phyloP scores from a whole-genome alignment of 37 sponge, comb jelly and placozoan species.

The Haliclona indistincta region DNA sequence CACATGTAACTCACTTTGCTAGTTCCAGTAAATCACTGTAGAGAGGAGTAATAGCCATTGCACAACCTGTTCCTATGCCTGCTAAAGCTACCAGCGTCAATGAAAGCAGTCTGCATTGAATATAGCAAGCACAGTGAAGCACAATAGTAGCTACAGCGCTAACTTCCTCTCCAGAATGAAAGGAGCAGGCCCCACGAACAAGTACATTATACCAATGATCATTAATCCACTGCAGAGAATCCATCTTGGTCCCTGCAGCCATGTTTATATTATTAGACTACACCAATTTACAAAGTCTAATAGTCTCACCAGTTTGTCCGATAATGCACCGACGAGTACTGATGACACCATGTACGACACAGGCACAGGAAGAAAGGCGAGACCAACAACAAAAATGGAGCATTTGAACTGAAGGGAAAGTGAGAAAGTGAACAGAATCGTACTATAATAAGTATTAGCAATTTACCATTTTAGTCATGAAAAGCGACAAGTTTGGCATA shows the following conservation, averaged over 20 bases:
- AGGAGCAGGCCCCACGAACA: conserved; percentile 56
- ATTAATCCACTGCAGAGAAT: conserved; percentile 38
- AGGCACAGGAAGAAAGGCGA: conserved; percentile 35
- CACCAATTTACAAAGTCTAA: no score
- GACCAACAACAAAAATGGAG: conserved; percentile 13
- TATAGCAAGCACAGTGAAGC: no score
- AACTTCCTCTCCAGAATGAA: conserved; percentile 46
- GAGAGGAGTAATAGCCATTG: conserved; percentile 15
- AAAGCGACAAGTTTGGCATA: no score
- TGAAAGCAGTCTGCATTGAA: conserved; percentile 32
- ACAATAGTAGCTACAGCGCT: no score
- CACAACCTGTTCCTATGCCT: conserved; percentile 35
- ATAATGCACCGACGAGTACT: conserved; percentile 28
- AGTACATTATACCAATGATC: conserved; percentile 25
- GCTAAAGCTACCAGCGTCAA: conserved; percentile 27
- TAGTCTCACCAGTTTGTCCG: conserved; percentile 54
- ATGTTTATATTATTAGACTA: no score
- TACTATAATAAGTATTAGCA: no score
- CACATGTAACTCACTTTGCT: conserved; percentile 44
- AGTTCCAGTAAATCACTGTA: conserved; percentile 45
- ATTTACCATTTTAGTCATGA: no score
- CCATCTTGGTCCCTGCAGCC: conserved; percentile 26
- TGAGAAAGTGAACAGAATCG: no score
- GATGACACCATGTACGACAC: conserved; percentile 42
- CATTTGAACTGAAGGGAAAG: conserved; percentile 33